These are phyloP conservation scores for Cyphomyrmex costatus DNA, from an alignment of 1,140 invertebrate species.

Conservation along the genomic window DNA sequence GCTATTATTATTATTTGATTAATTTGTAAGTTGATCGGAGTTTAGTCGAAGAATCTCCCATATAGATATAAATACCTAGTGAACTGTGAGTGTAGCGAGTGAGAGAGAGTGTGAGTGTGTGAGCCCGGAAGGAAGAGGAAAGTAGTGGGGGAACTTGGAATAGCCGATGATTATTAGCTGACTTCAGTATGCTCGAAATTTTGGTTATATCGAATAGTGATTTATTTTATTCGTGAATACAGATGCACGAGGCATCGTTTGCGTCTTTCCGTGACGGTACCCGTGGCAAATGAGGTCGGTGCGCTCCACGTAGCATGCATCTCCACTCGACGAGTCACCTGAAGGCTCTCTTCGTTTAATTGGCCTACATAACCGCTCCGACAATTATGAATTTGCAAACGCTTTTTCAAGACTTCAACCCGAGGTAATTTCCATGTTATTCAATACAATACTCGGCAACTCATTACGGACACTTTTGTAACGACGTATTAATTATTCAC, in stretches of 20 bases:
- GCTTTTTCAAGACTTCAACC: conserved; percentile 97
- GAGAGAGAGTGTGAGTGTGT: background rate
- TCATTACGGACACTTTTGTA: too few species aligned
- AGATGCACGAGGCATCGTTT: conserved; percentile 65
- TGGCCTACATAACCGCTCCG: conserved; percentile 62
- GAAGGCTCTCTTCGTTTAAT: conserved; percentile 54
- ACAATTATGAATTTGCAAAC: conserved; percentile 94
- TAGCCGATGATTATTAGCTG: conserved; percentile 62
- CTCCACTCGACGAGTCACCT: conserved; percentile 20
- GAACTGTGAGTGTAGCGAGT: background rate
- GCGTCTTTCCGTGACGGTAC: conserved; percentile 59
- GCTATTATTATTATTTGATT: background rate
- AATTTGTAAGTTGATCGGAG: background rate
- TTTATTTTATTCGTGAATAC: conserved; percentile 63
- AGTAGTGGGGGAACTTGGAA: conserved; percentile 1
- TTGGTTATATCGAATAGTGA: conserved; percentile 56
- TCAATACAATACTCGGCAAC: too few species aligned
- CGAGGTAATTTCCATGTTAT: conserved; percentile 89
- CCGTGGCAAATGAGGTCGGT: conserved; percentile 66
- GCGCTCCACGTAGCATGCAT: conserved; percentile 62
- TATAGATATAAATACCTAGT: conserved; percentile 1
- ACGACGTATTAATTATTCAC: too few species aligned
- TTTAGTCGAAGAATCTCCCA: background rate
- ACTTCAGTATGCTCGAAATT: conserved; percentile 75
- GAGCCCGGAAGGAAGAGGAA: background rate